phyloP scores from a whole-genome alignment of 2,113 vertebrate species.

The Blennius ocellaris region DNA sequence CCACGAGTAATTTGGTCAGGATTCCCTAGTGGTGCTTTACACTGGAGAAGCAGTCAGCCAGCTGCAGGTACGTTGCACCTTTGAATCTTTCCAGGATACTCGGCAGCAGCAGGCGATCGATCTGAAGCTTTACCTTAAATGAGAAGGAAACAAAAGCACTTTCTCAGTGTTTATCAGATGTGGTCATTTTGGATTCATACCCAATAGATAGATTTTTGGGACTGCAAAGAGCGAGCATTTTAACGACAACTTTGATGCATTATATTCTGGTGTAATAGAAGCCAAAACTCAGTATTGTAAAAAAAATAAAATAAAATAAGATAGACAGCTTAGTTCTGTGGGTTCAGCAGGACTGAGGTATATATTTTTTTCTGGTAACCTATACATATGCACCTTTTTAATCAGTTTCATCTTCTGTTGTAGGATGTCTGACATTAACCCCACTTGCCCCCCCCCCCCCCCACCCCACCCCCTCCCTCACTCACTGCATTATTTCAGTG shows the following conservation, averaged over 20 bases:
- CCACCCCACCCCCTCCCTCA: constrained; percentile 6
- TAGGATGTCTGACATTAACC: constrained; percentile 33
- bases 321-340: constrained; percentile 11
- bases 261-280: constrained; percentile 18
- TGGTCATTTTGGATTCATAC: constrained; percentile 4
- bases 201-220: background rate
- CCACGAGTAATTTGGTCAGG: constrained; percentile 20
- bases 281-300: constrained; percentile 60
- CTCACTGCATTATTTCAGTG: constrained; percentile 48
- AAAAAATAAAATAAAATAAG: constrained; percentile 6
- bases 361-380: constrained; percentile 24
- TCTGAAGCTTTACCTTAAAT: background rate
- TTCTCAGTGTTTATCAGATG: constrained; percentile 31
- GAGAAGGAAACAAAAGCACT: background rate
- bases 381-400: constrained; percentile 37
- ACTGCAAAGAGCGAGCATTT: constrained; percentile 23
- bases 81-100: constrained; percentile 47
- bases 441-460: background rate
- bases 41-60: constrained; percentile 82
- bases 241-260: constrained; percentile 17
- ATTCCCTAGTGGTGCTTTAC: constrained; percentile 55
- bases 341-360: constrained; percentile 17
- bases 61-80: constrained; percentile 75
- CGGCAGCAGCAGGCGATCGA: constrained; percentile 15
- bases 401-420: constrained; percentile 22